phyloP scores from a whole-genome alignment of 2,797 vertebrate genomes.

The Halcyon smyrnensis region DNA sequence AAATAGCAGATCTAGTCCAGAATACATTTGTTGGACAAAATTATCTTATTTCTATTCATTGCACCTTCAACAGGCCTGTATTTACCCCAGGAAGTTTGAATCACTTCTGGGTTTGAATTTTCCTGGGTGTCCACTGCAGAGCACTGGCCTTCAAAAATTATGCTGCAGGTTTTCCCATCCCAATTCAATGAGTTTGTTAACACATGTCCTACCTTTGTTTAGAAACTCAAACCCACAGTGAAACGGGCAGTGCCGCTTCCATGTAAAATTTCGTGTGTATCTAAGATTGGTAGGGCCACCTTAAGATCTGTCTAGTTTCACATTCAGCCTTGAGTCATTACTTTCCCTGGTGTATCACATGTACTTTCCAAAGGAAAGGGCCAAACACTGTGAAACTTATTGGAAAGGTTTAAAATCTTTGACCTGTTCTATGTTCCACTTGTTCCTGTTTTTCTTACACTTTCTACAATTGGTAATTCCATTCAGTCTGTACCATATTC shows the following conservation, averaged over 20 bases:
- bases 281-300: not conserved
- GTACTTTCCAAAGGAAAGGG: slow-evolving; percentile 30
- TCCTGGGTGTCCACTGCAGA: not conserved
- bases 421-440: slow-evolving; percentile 20
- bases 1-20: not conserved
- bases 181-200: not conserved
- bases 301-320: not conserved
- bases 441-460: slow-evolving; percentile 19
- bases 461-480: slow-evolving; percentile 24
- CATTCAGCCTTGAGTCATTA: not conserved
- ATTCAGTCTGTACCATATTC: not conserved
- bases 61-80: not conserved
- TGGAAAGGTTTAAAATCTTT: slow-evolving; percentile 33
- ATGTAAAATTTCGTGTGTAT: not conserved
- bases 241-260: not conserved
- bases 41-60: not conserved
- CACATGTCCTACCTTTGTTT: not conserved
- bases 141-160: not conserved
- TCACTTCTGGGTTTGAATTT: not conserved
- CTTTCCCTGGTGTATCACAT: not conserved
- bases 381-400: slow-evolving; percentile 37
- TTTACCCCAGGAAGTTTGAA: not conserved
- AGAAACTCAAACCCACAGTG: not conserved
- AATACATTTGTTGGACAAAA: not conserved
- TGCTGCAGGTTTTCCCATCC: not conserved